Base-by-base conservation (phyloP, 1,140 invertebrate species). In the Piezodorus guildinii region DNA sequence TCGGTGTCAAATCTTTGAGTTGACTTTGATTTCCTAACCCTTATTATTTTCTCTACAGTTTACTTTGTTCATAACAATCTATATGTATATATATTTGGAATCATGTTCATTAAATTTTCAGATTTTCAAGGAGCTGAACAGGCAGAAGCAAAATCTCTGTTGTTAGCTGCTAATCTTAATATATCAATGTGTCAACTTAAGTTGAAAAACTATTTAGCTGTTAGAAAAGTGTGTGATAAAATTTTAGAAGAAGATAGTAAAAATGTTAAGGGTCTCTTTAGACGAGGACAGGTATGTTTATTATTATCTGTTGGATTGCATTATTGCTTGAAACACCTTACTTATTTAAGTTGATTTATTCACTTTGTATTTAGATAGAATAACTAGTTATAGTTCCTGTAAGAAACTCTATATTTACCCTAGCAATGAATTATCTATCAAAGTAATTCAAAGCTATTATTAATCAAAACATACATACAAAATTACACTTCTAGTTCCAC, bases 181-280 rank as follows among this genome's bases (percentile, higher is more conserved):
- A 77, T 92, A 4, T 83, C 93, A 0, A 76, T 97, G 58, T 93
- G 90, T 70, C 59, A 89, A 71, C 75, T 96, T 21, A 97, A 98
- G 75, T 74, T 82, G 15, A 79, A 86, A n/a, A 80, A 94, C 62
- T 75, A 82, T 65, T 74, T 82, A 27, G 82, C 89, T 65, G 90
- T 88, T 1, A 84, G 83, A 65, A 80, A 86, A 52, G 76, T 83
- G 44, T 83, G 83, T 64, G 80, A 83, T 17, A 83, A 85, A 69
- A 91, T 85, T 6, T 73, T 97, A 2, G 81, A 85, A 56, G 68
- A 91, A 8, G 87, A 94, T 72, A 72, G 80, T 0, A 80, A 83
- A 10, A 96, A 91, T 77, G 86, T 90, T 5, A 98, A 99, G 75
- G 95, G 86, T 0, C 75, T 91, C 0, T 99, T 94, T 72, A 81